These are phyloP conservation scores for Malacoraja senta DNA, from an alignment of 2,797 vertebrate species.

Conservation along the genomic window DNA sequence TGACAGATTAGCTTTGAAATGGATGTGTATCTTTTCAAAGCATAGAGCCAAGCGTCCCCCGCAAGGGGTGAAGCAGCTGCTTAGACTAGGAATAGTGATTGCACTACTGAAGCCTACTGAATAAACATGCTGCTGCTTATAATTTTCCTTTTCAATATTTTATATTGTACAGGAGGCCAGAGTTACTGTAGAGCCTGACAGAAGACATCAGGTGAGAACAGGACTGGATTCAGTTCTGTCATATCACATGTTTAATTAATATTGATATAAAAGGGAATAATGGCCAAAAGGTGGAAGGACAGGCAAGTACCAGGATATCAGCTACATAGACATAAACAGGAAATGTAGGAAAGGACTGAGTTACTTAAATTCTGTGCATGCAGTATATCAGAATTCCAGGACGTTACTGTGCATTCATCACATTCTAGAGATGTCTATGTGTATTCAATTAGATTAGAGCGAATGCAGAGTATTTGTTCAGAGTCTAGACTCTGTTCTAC, in stretches of 20 bases:
- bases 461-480: too few species aligned
- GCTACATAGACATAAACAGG: background rate
- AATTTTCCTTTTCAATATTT: background rate
- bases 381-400: background rate
- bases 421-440: background rate
- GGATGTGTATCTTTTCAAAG: background rate
- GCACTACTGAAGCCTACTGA: background rate
- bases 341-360: background rate
- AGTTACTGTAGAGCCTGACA: background rate
- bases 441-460: background rate
- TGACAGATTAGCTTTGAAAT: background rate
- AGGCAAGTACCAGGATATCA: background rate
- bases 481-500: too few species aligned
- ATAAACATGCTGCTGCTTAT: background rate
- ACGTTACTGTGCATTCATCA: background rate
- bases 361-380: background rate
- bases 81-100: background rate
- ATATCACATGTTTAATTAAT: background rate
- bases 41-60: background rate
- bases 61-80: background rate
- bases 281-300: background rate
- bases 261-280: background rate
- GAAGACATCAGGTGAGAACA: background rate
- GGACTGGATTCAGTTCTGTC: background rate
- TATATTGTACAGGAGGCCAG: background rate